Evolutionary conservation across 2,888 invertebrate species (phyloP), one percentile per base, ranked within the genome.

Genomic region (Brachyptera putata): DNA sequence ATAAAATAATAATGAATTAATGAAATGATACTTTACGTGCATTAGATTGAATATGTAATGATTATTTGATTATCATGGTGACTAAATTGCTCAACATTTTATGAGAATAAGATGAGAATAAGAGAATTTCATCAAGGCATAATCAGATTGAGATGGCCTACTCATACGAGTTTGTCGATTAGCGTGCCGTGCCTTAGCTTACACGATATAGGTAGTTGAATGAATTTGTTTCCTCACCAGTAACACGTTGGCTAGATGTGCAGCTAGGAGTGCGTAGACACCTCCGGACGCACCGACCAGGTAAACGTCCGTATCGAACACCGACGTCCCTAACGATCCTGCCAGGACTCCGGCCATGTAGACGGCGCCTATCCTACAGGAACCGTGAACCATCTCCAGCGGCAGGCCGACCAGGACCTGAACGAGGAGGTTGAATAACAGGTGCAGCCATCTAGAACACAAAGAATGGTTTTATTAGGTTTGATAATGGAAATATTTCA

Each of bases 271-370:
- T 14, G 97, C 96, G 77, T 98, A 98, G 49, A 97, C 97, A 1
- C 98, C 98, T 22, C 96, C 97, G 57, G 95, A 96, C 2, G 97
- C 96, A 56, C 98, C 98, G 58, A 95, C 95, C 66, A 98, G 83
- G 75, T 91, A 95, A 60, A 95, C 95, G 76, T 92, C 89, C 53
- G 91, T 91, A 79, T 95, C 95, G 72, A 95, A 89, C 59, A 96
- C 92, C 62, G 93, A 93, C 56, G 95, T 94, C 60, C 93, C 92
- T 67, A 82, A 72, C 50, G 82, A 81, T 67, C 83, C 83, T 58
- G 95, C 95, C 65, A 95, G 79, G 50, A 97, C 95, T 7, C 96
- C 96, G 11, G 95, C 91, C 76, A 89, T 82, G 79, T 97, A 97
- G 63, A 97, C 90, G 57, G 87, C 84, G 3, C 86, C 90, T 68